A percentile compares a stretch with the other conserved stretches of the same genome.
Conservation (phyloP, 2,113 vertebrate genomes). For the Electrona antarctica region DNA sequence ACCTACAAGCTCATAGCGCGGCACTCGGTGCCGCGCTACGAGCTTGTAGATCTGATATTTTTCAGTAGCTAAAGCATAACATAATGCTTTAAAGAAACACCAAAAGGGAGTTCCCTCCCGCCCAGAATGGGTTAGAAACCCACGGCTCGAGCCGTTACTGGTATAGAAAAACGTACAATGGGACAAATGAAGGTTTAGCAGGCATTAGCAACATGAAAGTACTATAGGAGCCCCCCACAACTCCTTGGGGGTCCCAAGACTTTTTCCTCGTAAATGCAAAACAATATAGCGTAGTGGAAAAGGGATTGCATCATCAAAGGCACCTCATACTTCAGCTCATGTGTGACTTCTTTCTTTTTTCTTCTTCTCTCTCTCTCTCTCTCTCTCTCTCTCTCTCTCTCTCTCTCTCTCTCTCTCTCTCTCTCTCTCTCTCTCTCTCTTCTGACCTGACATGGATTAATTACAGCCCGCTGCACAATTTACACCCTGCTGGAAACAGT, state of each 20-base stretch:
- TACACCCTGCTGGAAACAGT: conserved; percentile 63
- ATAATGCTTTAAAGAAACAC: too few species aligned
- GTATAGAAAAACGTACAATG: conserved; percentile 49
- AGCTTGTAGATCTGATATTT: too few species aligned
- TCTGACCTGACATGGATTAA: conserved; percentile 78
- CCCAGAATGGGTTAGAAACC: too few species aligned
- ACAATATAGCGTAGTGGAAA: conserved; percentile 54
- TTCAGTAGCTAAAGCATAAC: too few species aligned
- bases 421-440: conserved; percentile 45
- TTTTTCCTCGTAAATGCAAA: conserved; percentile 72
- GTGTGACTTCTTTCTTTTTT: neutral
- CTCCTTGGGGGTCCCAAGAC: conserved; percentile 67
- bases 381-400: too few species aligned
- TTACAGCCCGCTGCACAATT: conserved; percentile 66
- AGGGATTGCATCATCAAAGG: conserved; percentile 73
- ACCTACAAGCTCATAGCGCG: too few species aligned
- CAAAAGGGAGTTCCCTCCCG: too few species aligned
- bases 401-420: too few species aligned
- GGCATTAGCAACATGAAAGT: conserved; percentile 74
- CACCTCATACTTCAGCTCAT: conserved; percentile 69
- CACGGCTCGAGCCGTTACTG: conserved; percentile 38
- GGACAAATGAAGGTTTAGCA: conserved; percentile 63
- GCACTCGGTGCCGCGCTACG: too few species aligned
- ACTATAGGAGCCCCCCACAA: conserved; percentile 60
- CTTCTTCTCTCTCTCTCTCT: conserved; percentile 20